These are phyloP conservation scores for Agrochola circellaris DNA, from an alignment of 2,888 invertebrate genomes.

Conservation along the genomic window DNA sequence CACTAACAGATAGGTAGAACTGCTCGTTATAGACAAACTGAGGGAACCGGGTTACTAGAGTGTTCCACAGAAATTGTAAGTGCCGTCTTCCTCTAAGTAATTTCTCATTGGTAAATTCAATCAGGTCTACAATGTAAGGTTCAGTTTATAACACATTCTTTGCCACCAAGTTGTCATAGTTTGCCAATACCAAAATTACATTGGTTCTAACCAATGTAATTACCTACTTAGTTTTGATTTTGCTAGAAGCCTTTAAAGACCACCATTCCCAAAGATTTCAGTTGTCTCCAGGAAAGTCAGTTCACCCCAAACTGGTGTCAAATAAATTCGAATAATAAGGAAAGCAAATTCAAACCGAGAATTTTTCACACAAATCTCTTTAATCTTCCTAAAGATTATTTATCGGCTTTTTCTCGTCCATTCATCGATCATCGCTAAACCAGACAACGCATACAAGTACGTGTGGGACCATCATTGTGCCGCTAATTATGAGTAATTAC, in stretches of 20 bases:
- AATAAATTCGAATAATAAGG: background rate
- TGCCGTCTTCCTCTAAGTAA: slow-evolving; percentile 5
- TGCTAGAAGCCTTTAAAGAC: background rate
- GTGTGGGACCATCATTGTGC: slow-evolving; percentile 62
- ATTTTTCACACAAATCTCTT: background rate
- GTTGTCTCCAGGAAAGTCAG: background rate
- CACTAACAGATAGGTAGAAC: slow-evolving; percentile 28
- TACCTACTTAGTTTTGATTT: background rate
- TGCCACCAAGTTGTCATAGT: slow-evolving; percentile 1
- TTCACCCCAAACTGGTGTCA: background rate
- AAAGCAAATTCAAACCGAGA: background rate
- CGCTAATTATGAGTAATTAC: slow-evolving; percentile 51
- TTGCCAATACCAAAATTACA: background rate
- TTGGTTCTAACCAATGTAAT: background rate
- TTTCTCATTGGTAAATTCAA: background rate
- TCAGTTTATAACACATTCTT: slow-evolving; percentile 8
- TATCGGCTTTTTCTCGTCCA: slow-evolving; percentile 53
- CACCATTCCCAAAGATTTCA: background rate
- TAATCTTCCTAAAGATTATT: slow-evolving; percentile 35
- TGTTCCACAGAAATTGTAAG: slow-evolving; percentile 3
- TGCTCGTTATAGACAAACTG: slow-evolving; percentile 12
- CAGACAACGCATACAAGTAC: slow-evolving; percentile 54
- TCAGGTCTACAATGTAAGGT: slow-evolving; percentile 4
- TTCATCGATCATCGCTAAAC: slow-evolving; percentile 55
- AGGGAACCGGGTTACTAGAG: slow-evolving; percentile 30